Conservation (phyloP, 2,113 vertebrate genomes). For the Malurus elegans region DNA sequence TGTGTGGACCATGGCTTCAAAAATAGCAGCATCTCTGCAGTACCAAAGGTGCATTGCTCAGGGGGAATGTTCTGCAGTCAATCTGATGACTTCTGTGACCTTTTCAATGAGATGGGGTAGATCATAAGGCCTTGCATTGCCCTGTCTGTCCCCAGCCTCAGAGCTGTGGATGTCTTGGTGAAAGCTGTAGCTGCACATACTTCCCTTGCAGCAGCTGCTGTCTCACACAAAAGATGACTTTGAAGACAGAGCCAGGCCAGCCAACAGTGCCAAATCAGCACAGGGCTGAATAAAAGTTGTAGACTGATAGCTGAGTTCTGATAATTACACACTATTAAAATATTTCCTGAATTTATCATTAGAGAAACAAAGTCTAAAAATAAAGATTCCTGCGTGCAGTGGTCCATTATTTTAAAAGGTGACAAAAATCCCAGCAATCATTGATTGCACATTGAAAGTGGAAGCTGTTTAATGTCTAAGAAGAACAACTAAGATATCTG, state of each 20-base stretch:
- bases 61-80: slow-evolving; percentile 1
- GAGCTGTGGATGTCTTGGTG: neutral
- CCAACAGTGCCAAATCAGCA: neutral
- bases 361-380: neutral
- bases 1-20: neutral
- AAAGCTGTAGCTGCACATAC: slow-evolving; percentile 4
- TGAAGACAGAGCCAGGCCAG: neutral
- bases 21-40: neutral
- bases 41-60: slow-evolving; percentile 29
- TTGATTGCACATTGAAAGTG: rapidly evolving
- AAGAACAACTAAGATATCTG: neutral
- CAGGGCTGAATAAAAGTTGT: neutral
- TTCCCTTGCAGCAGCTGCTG: neutral
- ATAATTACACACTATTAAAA: neutral
- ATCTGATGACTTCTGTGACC: slow-evolving; percentile 31
- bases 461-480: neutral
- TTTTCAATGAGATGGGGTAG: neutral
- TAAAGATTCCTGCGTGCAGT: neutral
- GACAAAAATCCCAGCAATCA: neutral
- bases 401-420: neutral
- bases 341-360: neutral
- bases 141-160: neutral
- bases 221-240: slow-evolving; percentile 22
- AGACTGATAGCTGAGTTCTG: neutral
- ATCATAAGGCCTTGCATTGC: neutral